phyloP scores from a whole-genome alignment of 2,113 vertebrate genomes.

The Petrocephalus microphthalmus region DNA sequence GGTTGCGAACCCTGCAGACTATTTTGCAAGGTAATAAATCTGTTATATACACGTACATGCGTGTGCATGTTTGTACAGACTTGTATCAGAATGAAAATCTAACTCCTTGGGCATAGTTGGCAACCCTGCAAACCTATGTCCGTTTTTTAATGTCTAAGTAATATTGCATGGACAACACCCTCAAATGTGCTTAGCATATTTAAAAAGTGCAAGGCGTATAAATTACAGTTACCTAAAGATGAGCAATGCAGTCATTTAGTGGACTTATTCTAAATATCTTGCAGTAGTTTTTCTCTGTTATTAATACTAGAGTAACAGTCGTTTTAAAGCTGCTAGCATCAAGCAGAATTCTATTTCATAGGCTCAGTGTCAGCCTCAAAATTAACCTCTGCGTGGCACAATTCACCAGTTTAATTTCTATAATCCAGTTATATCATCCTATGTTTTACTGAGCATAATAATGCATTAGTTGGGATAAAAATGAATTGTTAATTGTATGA shows the following conservation, averaged over 20 bases:
- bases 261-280: background rate
- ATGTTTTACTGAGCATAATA: background rate
- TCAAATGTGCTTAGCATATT: background rate
- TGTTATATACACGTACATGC: no score
- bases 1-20: no score
- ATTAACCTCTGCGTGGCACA: background rate
- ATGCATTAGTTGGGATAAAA: background rate
- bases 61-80: no score
- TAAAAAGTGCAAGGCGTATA: background rate
- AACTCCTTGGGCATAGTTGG: no score
- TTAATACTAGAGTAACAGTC: background rate
- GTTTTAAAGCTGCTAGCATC: background rate
- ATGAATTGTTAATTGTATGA: background rate
- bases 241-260: background rate
- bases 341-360: background rate
- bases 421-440: background rate
- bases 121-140: no score
- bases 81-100: no score
- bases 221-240: background rate
- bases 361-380: background rate
- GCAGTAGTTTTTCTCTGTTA: background rate
- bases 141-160: no score
- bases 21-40: no score
- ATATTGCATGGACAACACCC: no score
- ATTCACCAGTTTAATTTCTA: background rate